A percentile compares a stretch with the other conserved stretches of the same genome.
Evolutionary conservation across 2,797 vertebrate species (phyloP).

Genomic region (Mormyrops boulengeri): DNA sequence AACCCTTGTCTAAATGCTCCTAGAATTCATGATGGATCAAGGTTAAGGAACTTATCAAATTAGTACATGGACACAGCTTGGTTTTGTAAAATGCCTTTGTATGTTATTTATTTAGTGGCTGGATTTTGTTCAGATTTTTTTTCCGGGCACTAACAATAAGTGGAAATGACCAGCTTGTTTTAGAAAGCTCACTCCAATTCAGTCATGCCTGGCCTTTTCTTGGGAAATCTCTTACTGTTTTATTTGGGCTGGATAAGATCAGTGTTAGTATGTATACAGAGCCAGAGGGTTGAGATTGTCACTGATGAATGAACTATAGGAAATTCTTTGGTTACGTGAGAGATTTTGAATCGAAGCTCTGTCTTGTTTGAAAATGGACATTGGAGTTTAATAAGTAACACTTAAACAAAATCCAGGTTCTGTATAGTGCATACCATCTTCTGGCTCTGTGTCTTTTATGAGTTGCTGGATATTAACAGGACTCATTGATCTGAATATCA

Average conservation of each 20-base stretch:
- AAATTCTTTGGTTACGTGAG: neutral
- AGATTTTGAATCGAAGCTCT: neutral
- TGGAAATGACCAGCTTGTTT: slow-evolving; percentile 9
- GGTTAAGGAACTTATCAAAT: neutral
- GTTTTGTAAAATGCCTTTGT: neutral
- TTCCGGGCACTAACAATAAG: neutral
- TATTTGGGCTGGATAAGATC: neutral
- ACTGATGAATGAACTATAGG: neutral
- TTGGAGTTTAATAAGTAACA: neutral
- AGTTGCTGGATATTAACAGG: neutral
- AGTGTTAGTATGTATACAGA: neutral
- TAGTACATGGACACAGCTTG: neutral
- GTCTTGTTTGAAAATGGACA: neutral
- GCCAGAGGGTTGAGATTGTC: neutral
- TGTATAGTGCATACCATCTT: neutral
- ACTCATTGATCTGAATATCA: neutral
- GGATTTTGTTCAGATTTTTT: neutral
- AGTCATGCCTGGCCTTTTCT: neutral
- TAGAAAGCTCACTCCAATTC: neutral
- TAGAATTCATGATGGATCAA: neutral
- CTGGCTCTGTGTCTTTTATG: neutral
- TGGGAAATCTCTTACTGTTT: slow-evolving; percentile 12
- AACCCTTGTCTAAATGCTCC: neutral
- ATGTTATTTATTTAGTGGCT: neutral
- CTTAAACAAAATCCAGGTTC: neutral